Evolutionary conservation across 2,797 vertebrate species (phyloP).

Genomic region (Enteromius paludinosus): DNA sequence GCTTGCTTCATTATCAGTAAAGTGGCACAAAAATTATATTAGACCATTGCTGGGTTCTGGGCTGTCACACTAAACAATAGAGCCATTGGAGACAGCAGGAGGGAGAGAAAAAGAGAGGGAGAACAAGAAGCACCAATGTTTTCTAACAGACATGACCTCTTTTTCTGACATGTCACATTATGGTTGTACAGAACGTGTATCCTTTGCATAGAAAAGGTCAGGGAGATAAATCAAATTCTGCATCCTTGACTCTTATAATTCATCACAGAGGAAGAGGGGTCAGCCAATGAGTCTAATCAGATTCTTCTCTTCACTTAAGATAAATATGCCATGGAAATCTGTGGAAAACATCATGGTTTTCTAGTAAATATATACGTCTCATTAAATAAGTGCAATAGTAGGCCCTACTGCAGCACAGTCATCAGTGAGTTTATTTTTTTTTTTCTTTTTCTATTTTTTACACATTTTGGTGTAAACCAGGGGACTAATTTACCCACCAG

Average conservation of each 20-base stretch:
- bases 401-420: conserved; percentile 62
- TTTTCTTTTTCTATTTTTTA: conserved; percentile 52
- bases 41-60: background rate
- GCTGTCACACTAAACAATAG: conserved; percentile 71
- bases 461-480: conserved; percentile 68
- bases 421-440: conserved; percentile 50
- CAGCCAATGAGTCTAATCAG: conserved; percentile 76
- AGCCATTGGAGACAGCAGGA: conserved; percentile 58
- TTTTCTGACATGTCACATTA: conserved; percentile 81
- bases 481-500: conserved; percentile 78
- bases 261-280: conserved; percentile 75
- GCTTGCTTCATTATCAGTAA: conserved; percentile 30
- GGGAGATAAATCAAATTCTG: conserved; percentile 81
- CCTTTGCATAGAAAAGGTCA: conserved; percentile 86
- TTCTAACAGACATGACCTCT: conserved; percentile 77
- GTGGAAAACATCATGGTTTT: conserved; percentile 56
- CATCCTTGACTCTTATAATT: conserved; percentile 74
- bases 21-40: background rate
- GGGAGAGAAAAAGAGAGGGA: conserved; percentile 23
- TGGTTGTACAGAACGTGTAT: conserved; percentile 73
- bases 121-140: conserved; percentile 64
- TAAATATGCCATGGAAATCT: conserved; percentile 67
- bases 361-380: conserved; percentile 68
- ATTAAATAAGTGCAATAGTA: conserved; percentile 67
- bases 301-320: conserved; percentile 68